A percentile compares a stretch with the other conserved stretches of the same genome.
Conservation (phyloP, 2,113 vertebrate species). For the Spheniscus mendiculus region DNA sequence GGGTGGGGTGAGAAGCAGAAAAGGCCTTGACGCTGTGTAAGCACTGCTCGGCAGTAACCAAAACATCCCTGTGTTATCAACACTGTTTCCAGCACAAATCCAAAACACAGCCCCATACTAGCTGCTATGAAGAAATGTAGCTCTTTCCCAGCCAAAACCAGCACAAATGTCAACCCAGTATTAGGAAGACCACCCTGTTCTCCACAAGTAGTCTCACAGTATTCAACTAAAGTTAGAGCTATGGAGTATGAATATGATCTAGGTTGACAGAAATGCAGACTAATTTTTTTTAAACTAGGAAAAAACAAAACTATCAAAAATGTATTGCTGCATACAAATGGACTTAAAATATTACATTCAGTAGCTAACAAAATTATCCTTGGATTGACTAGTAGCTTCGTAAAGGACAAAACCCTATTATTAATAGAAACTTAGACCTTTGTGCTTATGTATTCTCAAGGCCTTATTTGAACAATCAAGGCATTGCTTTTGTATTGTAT, state of each 20-base stretch:
- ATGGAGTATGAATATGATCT: neutral
- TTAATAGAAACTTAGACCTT: neutral
- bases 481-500: neutral
- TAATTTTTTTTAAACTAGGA: neutral
- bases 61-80: too few relatives aligned
- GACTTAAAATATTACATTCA: neutral
- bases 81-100: too few relatives aligned
- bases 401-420: neutral
- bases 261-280: neutral
- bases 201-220: neutral
- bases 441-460: neutral
- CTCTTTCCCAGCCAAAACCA: neutral
- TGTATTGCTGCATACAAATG: neutral
- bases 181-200: neutral
- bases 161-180: neutral
- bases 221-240: neutral
- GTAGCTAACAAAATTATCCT: neutral
- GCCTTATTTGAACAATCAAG: neutral
- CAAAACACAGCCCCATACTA: too few relatives aligned
- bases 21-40: too few relatives aligned
- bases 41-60: too few relatives aligned
- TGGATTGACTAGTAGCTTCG: neutral
- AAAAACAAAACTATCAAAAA: neutral
- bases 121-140: neutral
- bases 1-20: too few relatives aligned